A percentile compares a stretch with the other conserved stretches of the same genome.
Evolutionary conservation across 2,797 vertebrate genomes (phyloP).

Genomic region (Molossus alvarezi): DNA sequence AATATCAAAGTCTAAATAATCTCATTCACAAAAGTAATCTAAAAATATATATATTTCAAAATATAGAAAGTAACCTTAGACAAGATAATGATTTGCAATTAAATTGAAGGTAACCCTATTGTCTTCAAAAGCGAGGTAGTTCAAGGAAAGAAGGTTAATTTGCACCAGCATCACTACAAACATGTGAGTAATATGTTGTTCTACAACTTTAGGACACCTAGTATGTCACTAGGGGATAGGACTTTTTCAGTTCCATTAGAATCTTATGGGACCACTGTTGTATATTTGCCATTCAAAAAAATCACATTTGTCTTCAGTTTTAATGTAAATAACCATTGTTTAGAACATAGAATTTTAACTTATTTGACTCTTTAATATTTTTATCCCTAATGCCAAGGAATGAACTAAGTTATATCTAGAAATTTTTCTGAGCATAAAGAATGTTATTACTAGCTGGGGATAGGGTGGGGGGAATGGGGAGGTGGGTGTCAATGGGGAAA

Average conservation of each 20-base stretch:
- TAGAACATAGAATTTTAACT: neutral
- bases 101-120: slow-evolving; percentile 23
- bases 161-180: neutral
- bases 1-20: slow-evolving; percentile 12
- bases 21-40: slow-evolving; percentile 12
- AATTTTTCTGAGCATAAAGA: neutral
- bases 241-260: neutral
- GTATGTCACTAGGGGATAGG: neutral
- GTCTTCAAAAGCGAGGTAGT: neutral
- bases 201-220: neutral
- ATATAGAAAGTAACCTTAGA: neutral
- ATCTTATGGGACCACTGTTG: neutral
- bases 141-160: slow-evolving; percentile 21
- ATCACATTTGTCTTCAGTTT: neutral
- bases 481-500: no score
- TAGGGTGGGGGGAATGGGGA: no score
- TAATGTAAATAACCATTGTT: slow-evolving; percentile 59
- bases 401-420: slow-evolving; percentile 14
- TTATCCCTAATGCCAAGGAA: neutral
- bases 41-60: slow-evolving; percentile 17
- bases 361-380: slow-evolving; percentile 39
- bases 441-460: neutral
- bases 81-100: neutral
- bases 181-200: neutral
- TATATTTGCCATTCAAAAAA: neutral